Evolutionary conservation across 2,797 vertebrate genomes (phyloP).

Genomic region (Phyllotis vaccarum): DNA sequence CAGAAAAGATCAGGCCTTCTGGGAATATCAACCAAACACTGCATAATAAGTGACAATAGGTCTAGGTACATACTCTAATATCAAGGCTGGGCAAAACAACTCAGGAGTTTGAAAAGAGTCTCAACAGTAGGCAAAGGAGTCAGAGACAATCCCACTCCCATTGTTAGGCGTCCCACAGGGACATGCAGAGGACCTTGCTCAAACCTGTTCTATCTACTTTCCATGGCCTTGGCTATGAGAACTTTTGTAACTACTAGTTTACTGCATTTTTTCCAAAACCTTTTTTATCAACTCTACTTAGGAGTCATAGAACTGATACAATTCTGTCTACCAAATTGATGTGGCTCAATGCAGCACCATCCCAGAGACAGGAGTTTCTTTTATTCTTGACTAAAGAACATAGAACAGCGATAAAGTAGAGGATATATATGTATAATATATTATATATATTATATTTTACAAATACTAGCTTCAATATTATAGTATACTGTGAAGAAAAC

Average conservation of each 20-base stretch:
- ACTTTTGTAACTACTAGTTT: not conserved
- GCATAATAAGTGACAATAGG: not conserved
- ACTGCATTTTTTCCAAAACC: slow-evolving; percentile 4
- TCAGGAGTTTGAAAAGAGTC: not conserved
- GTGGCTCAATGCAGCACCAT: not conserved
- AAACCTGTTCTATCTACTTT: not conserved
- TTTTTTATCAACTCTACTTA: not conserved
- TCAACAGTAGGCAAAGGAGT: not conserved
- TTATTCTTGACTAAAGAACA: not conserved
- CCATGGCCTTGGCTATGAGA: not conserved
- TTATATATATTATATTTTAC: too few relatives aligned
- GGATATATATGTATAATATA: too few relatives aligned
- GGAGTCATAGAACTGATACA: not conserved
- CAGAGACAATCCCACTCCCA: not conserved
- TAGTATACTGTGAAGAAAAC: not conserved
- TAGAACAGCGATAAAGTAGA: not conserved
- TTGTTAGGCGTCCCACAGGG: not conserved
- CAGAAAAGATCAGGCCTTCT: not conserved
- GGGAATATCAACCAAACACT: not conserved
- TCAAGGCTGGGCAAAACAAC: not conserved
- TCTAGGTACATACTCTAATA: not conserved
- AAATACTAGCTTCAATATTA: not conserved
- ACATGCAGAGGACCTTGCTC: not conserved
- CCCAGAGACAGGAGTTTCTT: not conserved
- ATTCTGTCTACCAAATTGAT: not conserved